These are phyloP conservation scores for Emmelina monodactyla DNA, from an alignment of 2,888 invertebrate genomes.

Conservation along the genomic window DNA sequence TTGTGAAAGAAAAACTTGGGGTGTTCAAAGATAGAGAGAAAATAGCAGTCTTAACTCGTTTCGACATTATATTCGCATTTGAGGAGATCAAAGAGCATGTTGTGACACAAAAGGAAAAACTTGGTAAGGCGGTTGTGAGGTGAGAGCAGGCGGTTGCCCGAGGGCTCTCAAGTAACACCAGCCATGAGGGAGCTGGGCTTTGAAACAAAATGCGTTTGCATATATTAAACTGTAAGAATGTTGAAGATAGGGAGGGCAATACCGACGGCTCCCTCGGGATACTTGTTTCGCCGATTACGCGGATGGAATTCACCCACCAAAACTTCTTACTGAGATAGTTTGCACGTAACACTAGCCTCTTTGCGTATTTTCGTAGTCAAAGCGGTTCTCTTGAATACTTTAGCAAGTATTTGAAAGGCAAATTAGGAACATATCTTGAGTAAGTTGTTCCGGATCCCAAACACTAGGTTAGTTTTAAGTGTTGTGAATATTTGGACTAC, in stretches of 20 bases:
- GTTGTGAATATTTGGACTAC: slow-evolving; percentile 46
- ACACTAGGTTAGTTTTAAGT: slow-evolving; percentile 9
- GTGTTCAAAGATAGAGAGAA: slow-evolving; percentile 37
- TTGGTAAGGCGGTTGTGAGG: slow-evolving; percentile 37
- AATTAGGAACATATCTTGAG: slow-evolving; percentile 51
- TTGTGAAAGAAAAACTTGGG: slow-evolving; percentile 25
- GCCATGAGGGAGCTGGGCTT: slow-evolving; percentile 58
- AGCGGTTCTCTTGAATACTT: slow-evolving; percentile 48
- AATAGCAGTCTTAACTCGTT: slow-evolving; percentile 48
- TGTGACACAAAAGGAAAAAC: slow-evolving; percentile 54
- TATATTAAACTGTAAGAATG: slow-evolving; percentile 66
- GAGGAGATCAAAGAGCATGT: slow-evolving; percentile 61
- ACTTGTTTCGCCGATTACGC: slow-evolving; percentile 64
- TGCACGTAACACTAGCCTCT: slow-evolving; percentile 56
- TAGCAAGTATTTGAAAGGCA: slow-evolving; percentile 61
- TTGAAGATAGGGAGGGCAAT: slow-evolving; percentile 57
- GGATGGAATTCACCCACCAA: slow-evolving; percentile 51
- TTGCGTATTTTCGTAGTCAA: slow-evolving; percentile 51
- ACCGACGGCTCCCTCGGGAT: slow-evolving; percentile 41
- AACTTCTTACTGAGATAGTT: slow-evolving; percentile 55
- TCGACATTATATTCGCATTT: slow-evolving; percentile 62
- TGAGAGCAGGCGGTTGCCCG: slow-evolving; percentile 41
- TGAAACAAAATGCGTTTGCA: slow-evolving; percentile 68
- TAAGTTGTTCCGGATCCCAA: slow-evolving; percentile 20
- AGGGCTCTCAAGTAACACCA: slow-evolving; percentile 53